Evolutionary conservation across 2,797 vertebrate species (phyloP).

Genomic region (Pagetopsis macropterus): DNA sequence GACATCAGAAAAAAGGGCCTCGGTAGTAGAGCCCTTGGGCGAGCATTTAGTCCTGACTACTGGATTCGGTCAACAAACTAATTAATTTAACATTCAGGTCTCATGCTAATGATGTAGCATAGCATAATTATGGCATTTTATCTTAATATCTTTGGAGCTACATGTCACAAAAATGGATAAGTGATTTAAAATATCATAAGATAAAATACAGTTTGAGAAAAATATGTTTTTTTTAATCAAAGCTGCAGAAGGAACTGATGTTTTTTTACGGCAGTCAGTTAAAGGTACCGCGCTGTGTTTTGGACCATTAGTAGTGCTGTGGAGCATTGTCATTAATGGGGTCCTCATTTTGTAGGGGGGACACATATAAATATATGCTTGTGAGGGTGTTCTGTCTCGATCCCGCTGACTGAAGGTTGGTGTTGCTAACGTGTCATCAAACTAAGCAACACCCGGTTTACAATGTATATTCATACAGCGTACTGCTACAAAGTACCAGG

Average conservation of each 20-base stretch:
- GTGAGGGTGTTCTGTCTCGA: not conserved
- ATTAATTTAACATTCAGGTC: not conserved
- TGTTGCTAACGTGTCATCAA: not conserved
- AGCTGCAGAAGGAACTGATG: not conserved
- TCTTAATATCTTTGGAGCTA: not conserved
- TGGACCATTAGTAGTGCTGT: not conserved
- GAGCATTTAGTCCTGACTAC: slow-evolving; percentile 1
- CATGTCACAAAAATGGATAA: too few species aligned
- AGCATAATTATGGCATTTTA: not conserved
- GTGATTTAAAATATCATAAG: not conserved
- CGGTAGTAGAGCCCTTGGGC: slow-evolving; percentile 2
- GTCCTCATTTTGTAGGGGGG: not conserved
- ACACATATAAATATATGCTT: too few species aligned
- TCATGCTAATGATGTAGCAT: not conserved
- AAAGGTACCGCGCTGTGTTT: not conserved
- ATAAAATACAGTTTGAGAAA: not conserved
- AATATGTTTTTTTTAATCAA: not conserved
- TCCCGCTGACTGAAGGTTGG: not conserved
- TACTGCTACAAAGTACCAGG: not conserved
- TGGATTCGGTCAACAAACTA: not conserved
- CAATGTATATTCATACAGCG: not conserved
- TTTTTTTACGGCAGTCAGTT: not conserved
- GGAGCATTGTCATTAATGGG: not conserved
- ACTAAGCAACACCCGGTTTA: not conserved
- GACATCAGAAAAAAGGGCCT: not conserved